These are phyloP conservation scores for Melipona beecheii DNA, from an alignment of 2,888 invertebrate genomes.

Conservation along the genomic window DNA sequence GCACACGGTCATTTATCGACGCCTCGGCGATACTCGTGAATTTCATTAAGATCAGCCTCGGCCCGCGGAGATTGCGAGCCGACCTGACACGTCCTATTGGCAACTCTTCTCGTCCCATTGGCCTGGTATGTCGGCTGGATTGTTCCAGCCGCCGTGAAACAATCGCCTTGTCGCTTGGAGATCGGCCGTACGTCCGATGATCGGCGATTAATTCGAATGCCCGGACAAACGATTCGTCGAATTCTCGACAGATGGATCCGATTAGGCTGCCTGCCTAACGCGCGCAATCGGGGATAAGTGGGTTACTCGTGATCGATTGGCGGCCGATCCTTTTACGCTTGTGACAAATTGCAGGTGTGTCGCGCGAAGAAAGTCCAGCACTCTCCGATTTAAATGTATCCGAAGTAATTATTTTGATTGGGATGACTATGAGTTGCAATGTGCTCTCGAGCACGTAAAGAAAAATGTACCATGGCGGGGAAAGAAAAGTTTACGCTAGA, in stretches of 20 bases:
- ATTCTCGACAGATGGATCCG: not conserved
- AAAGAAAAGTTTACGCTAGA: too few relatives aligned
- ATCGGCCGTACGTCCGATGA: slow-evolving; percentile 15
- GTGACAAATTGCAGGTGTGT: not conserved
- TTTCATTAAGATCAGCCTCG: slow-evolving; percentile 76
- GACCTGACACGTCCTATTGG: slow-evolving; percentile 26
- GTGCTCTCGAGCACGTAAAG: not conserved
- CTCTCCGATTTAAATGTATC: not conserved
- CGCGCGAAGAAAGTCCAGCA: too few relatives aligned
- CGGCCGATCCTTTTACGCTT: not conserved
- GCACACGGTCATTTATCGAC: slow-evolving; percentile 80
- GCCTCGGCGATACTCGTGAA: slow-evolving; percentile 79
- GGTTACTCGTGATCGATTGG: not conserved
- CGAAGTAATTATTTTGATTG: not conserved
- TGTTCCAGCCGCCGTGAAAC: slow-evolving; percentile 10
- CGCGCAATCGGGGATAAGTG: not conserved
- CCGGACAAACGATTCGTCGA: slow-evolving; percentile 7
- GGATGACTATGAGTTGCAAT: not conserved
- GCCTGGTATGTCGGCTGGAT: slow-evolving; percentile 48
- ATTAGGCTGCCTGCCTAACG: not conserved
- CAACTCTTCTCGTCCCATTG: slow-evolving; percentile 16
- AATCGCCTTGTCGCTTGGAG: slow-evolving; percentile 15
- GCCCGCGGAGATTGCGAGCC: slow-evolving; percentile 72
- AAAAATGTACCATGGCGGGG: too few relatives aligned
- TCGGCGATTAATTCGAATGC: slow-evolving; percentile 37